Percentiles rank a stretch among this genome's conserved stretches.
Conservation (phyloP, 2,888 invertebrate species). For the Vannuccia rotundouncinata region DNA sequence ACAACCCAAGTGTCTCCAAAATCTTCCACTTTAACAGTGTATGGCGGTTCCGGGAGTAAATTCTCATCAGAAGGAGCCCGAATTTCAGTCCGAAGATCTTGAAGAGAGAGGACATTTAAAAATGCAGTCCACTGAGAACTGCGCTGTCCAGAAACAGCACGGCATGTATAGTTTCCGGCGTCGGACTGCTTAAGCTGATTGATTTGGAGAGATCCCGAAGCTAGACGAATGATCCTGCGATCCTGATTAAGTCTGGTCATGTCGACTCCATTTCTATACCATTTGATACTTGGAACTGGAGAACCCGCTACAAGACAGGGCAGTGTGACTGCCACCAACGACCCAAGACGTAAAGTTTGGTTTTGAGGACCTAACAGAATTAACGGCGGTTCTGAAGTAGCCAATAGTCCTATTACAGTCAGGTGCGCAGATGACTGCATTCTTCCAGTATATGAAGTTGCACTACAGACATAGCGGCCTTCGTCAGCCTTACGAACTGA, state of each 20-base stretch:
- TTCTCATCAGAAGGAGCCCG: not conserved
- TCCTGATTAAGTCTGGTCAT: not conserved
- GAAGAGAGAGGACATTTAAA: not conserved
- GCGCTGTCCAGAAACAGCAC: constrained; percentile 37
- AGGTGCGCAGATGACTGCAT: constrained; percentile 36
- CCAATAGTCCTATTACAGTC: constrained; percentile 15
- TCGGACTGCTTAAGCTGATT: constrained; percentile 44
- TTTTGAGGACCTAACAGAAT: constrained; percentile 36
- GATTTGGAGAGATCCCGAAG: constrained; percentile 43
- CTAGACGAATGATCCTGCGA: constrained; percentile 30
- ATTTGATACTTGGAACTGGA: not conserved
- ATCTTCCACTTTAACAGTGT: constrained; percentile 21
- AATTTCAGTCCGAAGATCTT: constrained; percentile 27
- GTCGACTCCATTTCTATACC: constrained; percentile 30
- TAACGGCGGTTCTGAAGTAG: constrained; percentile 4
- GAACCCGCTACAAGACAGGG: not conserved
- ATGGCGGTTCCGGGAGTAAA: constrained; percentile 30
- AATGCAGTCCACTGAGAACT: constrained; percentile 20
- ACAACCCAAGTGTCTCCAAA: constrained; percentile 38
- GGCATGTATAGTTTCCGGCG: constrained; percentile 47
- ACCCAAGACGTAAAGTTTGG: constrained; percentile 26
- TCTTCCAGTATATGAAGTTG: constrained; percentile 31
- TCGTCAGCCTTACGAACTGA: constrained; percentile 37
- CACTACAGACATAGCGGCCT: constrained; percentile 35
- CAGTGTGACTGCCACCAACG: constrained; percentile 31